These are phyloP conservation scores for Opisthograptis luteolata DNA, from an alignment of 2,888 invertebrate species.

Conservation along the genomic window DNA sequence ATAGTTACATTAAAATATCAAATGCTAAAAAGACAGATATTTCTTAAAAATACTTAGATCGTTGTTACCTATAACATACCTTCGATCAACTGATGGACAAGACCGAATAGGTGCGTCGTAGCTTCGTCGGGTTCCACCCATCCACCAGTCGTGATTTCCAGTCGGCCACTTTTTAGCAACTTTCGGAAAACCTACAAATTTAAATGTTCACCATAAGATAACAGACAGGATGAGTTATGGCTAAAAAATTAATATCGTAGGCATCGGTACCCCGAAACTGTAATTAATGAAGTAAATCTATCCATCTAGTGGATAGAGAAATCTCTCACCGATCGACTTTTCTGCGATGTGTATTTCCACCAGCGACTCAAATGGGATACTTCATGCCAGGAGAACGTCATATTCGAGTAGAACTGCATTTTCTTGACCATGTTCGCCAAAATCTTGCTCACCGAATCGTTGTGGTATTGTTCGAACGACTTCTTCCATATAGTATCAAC, in stretches of 20 bases:
- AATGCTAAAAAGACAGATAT: too few relatives aligned
- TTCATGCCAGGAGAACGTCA: constrained; percentile 76
- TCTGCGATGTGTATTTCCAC: constrained; percentile 66
- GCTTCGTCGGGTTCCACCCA: constrained; percentile 99
- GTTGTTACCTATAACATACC: constrained; percentile 83
- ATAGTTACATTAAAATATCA: too few relatives aligned
- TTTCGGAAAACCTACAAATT: constrained; percentile 86
- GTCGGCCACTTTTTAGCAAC: constrained; percentile 89
- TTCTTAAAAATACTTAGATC: too few relatives aligned
- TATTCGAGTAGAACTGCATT: constrained; percentile 65
- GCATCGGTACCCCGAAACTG: too few relatives aligned
- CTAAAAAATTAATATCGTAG: too few relatives aligned
- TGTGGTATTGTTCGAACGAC: constrained; percentile 64
- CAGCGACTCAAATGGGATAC: constrained; percentile 72
- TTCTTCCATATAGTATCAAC: constrained; percentile 69
- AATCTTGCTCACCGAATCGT: constrained; percentile 60
- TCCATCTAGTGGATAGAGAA: too few relatives aligned
- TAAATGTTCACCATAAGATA: too few relatives aligned
- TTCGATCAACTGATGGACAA: constrained; percentile 95
- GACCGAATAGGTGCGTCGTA: constrained; percentile 92
- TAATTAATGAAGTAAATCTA: too few relatives aligned
- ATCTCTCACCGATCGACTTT: constrained; percentile 60
- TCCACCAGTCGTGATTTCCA: constrained; percentile 96
- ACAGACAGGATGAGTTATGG: too few relatives aligned
- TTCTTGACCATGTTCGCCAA: constrained; percentile 71